phyloP scores from a whole-genome alignment of 23 tunicate genomes.

The Halocynthia aurantium region DNA sequence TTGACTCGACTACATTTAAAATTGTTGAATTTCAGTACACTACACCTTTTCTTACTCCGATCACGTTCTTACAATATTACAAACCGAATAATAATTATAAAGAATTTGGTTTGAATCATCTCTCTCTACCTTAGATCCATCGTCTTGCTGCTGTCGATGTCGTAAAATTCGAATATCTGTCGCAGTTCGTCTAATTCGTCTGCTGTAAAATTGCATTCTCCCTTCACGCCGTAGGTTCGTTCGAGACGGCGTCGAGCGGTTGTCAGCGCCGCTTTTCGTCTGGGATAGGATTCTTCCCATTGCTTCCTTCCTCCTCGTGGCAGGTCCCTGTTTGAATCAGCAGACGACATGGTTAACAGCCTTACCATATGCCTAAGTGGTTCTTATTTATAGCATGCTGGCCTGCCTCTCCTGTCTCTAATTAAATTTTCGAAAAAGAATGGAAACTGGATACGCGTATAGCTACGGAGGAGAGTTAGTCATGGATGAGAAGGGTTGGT shows the following conservation, averaged over 20 bases:
- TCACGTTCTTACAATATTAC: no score
- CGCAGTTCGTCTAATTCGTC: constrained; percentile 73
- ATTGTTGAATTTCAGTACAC: neutral
- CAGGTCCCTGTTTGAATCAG: neutral
- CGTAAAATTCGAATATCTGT: constrained; percentile 82
- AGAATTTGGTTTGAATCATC: no score
- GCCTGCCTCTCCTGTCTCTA: no score
- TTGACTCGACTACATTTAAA: neutral
- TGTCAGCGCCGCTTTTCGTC: neutral
- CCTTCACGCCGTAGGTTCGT: constrained; percentile 39
- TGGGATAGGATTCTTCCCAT: constrained; percentile 8
- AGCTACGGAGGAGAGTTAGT: no score
- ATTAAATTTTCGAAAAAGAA: no score
- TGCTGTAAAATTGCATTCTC: constrained; percentile 25
- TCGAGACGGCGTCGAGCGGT: constrained; percentile 38
- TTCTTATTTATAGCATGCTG: no score
- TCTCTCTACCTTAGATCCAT: constrained; percentile 56
- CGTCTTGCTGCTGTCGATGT: constrained; percentile 58
- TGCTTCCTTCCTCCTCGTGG: constrained; percentile 14
- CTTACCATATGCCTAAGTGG: neutral
- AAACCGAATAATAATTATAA: no score
- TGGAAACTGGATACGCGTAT: no score
- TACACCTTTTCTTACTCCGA: no score
- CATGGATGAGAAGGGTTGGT: no score
- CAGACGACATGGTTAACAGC: neutral